Evolutionary conservation across 2,888 invertebrate genomes (phyloP), one percentile per base, ranked within the genome.

Genomic region (Conops quadrifasciatus): DNA sequence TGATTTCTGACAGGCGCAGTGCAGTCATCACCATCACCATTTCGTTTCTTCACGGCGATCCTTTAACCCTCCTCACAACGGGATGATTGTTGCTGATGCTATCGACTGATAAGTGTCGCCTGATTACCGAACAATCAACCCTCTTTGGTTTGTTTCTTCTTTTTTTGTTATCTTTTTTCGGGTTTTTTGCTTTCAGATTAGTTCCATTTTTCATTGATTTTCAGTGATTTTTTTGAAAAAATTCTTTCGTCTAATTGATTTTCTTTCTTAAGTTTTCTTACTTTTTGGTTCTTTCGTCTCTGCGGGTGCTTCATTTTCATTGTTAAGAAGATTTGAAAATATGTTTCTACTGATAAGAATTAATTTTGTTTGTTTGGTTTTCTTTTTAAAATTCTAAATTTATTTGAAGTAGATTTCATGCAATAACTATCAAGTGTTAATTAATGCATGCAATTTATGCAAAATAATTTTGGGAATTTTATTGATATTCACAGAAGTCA

Each of bases 1-100:
- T 68, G 68, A 68, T 68, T 68, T 68, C 68, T 68, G 68, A 62
- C 68, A 68, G 68, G 24, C 56, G 43, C 28, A 62, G 24, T 68
- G 36, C 36, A 36, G 36, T 36, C 36, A 36, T 36, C 62, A 51
- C 19, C 49, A 49, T 19, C 21, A 36, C n/a, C n/a, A n/a, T n/a
- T n/a, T n/a, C n/a, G n/a, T 28, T 16, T 26, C 36, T 60, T 62
- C 62, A 30, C 11, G 51, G 56, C 60, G 62, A 68, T 68, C 62
- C 60, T 62, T 49, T 5, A 36, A 36, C 36, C 36, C 4, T 36
- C 36, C 36, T 36, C 36, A 36, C 5, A 36, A 36, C 36, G 36
- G 5, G 36, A 36, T 36, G 36, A 36, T 9, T 36, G 36, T 36
- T 9, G 36, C 36, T 36, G 36, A 36, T 36, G 36, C 9, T 36